Percentiles rank a stretch among this genome's conserved stretches.
Evolutionary conservation across 1,140 invertebrate genomes (phyloP).

Genomic region (Atta colombica): DNA sequence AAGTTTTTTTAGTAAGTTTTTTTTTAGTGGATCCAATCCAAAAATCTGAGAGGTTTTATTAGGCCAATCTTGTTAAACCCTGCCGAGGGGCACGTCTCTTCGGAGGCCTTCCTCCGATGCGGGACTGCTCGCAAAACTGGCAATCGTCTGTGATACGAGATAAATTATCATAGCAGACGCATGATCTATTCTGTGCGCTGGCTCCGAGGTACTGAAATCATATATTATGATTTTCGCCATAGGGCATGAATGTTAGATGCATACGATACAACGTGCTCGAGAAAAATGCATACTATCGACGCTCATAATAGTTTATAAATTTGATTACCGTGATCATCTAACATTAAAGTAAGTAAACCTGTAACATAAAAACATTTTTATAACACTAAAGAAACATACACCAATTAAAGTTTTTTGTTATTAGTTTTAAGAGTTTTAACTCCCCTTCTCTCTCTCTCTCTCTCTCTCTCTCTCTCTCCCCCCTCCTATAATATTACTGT

Average conservation of each 20-base stretch:
- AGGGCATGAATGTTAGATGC: neutral
- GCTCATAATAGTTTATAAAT: neutral
- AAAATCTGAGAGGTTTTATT: no score
- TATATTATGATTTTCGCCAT: conserved; percentile 33
- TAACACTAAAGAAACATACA: no score
- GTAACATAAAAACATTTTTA: no score
- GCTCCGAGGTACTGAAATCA: neutral
- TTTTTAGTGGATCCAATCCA: no score
- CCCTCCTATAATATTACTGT: no score
- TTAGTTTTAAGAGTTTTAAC: no score
- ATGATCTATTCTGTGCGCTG: conserved; percentile 39
- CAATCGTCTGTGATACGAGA: conserved; percentile 22
- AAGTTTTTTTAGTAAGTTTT: no score
- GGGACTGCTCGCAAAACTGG: neutral
- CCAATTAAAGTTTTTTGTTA: no score
- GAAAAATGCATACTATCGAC: neutral
- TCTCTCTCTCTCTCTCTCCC: no score
- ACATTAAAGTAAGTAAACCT: neutral
- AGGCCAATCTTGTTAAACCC: no score
- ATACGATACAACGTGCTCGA: neutral
- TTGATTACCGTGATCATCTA: neutral
- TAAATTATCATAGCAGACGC: conserved; percentile 15
- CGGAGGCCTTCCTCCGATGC: neutral
- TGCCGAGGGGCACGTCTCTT: neutral
- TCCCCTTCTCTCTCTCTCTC: no score